Percentiles rank a stretch among this genome's conserved stretches.
Evolutionary conservation across 2,797 vertebrate genomes (phyloP).

Genomic region (Malurus splendens): DNA sequence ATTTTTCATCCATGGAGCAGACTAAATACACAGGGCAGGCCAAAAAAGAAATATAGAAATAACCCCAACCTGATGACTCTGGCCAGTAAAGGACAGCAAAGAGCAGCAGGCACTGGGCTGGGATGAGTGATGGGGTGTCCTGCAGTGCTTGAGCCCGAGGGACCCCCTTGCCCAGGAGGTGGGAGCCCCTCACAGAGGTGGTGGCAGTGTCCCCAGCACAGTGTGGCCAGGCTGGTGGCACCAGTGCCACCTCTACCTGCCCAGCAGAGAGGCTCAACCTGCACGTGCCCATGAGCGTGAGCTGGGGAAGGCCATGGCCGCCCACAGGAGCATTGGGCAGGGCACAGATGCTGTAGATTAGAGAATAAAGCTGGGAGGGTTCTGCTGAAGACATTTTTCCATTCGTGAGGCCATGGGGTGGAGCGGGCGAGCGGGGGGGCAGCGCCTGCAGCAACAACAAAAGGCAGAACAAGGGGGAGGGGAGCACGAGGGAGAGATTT

Average conservation of each 20-base stretch:
- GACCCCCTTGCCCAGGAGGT: rapidly evolving
- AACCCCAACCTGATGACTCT: rapidly evolving
- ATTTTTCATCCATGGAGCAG: not conserved
- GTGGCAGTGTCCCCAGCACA: rapidly evolving
- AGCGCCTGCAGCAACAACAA: constrained; percentile 42
- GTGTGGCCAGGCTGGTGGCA: rapidly evolving
- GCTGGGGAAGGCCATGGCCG: not conserved
- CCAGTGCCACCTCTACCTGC: not conserved
- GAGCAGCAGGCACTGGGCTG: rapidly evolving
- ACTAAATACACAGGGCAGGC: not conserved
- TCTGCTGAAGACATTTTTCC: constrained; percentile 59
- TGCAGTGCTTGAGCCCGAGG: rapidly evolving
- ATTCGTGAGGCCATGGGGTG: constrained; percentile 26
- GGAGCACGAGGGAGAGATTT: constrained; percentile 43
- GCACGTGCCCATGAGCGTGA: not conserved
- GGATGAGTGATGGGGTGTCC: rapidly evolving
- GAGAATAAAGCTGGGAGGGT: constrained; percentile 29
- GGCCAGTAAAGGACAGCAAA: not conserved
- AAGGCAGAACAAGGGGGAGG: constrained; percentile 14
- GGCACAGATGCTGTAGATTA: constrained; percentile 59
- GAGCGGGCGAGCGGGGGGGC: not conserved
- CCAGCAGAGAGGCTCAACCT: rapidly evolving
- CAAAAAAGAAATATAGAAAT: not conserved
- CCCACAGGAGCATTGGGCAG: not conserved
- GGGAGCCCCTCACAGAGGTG: not conserved